phyloP scores from a whole-genome alignment of 2,797 vertebrate genomes.

The Myotis vivesi region DNA sequence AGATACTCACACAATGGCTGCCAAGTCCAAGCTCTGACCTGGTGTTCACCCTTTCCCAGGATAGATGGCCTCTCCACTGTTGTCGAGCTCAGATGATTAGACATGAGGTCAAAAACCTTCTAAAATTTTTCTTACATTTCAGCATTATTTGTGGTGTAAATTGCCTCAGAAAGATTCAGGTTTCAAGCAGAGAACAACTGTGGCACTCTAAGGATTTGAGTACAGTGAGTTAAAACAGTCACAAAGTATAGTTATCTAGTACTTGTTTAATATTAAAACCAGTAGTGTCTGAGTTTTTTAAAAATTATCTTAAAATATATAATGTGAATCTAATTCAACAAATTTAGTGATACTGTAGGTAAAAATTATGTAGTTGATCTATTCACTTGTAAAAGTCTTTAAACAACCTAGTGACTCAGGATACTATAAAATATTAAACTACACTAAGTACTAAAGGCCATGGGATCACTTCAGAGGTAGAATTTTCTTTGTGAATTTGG shows the following conservation, averaged over 20 bases:
- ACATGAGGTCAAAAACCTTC: background rate
- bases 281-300: background rate
- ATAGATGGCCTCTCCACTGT: background rate
- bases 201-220: background rate
- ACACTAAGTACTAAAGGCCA: background rate
- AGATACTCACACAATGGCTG: background rate
- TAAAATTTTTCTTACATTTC: background rate
- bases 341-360: background rate
- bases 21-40: background rate
- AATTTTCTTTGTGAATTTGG: slow-evolving; percentile 24
- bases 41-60: background rate
- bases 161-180: background rate
- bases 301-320: background rate
- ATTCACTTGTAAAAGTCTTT: background rate
- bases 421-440: background rate
- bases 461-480: background rate
- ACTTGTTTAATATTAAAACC: background rate
- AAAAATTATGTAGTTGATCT: background rate
- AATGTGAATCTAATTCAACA: background rate
- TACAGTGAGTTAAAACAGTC: background rate
- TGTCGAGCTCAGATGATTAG: background rate
- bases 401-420: background rate
- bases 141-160: background rate
- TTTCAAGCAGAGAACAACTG: background rate
- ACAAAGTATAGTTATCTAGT: background rate